phyloP scores from a whole-genome alignment of 2,113 vertebrate species.

The Todiramphus saurophagus region DNA sequence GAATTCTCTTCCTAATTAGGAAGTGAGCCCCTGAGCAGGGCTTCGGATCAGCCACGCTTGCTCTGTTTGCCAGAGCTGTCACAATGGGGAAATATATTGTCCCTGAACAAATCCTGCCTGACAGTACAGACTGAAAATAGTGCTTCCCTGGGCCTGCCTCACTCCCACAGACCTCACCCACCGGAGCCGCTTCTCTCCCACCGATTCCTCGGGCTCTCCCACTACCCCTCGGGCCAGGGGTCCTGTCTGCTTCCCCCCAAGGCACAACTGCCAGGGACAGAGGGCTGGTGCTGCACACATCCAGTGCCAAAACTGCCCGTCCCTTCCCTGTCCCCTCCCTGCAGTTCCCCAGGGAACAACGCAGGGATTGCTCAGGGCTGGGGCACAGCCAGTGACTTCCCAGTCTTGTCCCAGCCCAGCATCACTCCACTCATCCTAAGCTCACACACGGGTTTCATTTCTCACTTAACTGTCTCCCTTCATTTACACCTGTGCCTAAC shows the following conservation, averaged over 20 bases:
- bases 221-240: neutral
- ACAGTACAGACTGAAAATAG: neutral
- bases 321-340: neutral
- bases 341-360: fast-evolving
- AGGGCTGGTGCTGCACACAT: neutral
- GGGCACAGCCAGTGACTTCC: neutral
- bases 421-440: neutral
- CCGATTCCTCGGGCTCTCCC: fast-evolving
- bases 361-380: fast-evolving
- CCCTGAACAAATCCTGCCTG: neutral
- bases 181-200: neutral
- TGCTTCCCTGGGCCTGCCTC: neutral
- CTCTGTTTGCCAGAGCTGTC: neutral
- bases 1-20: conserved; percentile 41
- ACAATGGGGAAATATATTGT: neutral
- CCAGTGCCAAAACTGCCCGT: neutral
- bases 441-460: neutral
- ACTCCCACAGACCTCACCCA: fast-evolving
- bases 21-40: neutral
- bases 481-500: neutral
- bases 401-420: neutral
- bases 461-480: neutral
- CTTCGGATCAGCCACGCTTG: neutral
- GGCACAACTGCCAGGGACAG: neutral
- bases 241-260: neutral